These are phyloP conservation scores for Ambastaia sidthimunki DNA, from an alignment of 2,797 vertebrate genomes.

Conservation along the genomic window DNA sequence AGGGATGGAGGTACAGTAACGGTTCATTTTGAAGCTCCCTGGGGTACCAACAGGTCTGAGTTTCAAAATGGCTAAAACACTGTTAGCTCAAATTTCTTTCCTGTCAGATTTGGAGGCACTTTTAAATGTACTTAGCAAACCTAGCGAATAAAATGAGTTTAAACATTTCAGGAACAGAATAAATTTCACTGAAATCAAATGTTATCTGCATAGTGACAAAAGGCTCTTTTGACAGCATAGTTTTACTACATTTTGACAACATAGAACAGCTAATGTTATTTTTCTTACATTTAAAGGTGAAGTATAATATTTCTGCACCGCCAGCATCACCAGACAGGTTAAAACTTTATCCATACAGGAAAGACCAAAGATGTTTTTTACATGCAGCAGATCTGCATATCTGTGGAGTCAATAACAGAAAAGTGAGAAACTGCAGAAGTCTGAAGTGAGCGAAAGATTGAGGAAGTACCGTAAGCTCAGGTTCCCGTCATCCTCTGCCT, in stretches of 20 bases:
- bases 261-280: no score
- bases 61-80: conserved; percentile 23
- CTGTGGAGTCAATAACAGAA: conserved; percentile 15
- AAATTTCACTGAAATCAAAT: background rate
- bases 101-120: background rate
- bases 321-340: background rate
- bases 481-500: conserved; percentile 61
- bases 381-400: conserved; percentile 17
- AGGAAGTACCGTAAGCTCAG: conserved; percentile 55
- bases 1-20: conserved; percentile 1
- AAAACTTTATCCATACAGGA: background rate
- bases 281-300: background rate
- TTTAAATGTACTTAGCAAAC: conserved; percentile 4
- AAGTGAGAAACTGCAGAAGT: background rate
- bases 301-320: background rate
- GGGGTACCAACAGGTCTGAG: conserved; percentile 29
- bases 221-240: background rate
- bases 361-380: background rate
- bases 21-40: conserved; percentile 8
- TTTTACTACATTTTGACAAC: background rate
- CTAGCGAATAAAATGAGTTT: background rate
- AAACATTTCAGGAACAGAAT: conserved; percentile 1
- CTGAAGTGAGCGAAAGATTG: conserved; percentile 29
- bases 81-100: background rate
- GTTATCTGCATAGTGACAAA: background rate